Evolutionary conservation across 2,888 invertebrate genomes (phyloP).

Genomic region (Drosophila phalerata): DNA sequence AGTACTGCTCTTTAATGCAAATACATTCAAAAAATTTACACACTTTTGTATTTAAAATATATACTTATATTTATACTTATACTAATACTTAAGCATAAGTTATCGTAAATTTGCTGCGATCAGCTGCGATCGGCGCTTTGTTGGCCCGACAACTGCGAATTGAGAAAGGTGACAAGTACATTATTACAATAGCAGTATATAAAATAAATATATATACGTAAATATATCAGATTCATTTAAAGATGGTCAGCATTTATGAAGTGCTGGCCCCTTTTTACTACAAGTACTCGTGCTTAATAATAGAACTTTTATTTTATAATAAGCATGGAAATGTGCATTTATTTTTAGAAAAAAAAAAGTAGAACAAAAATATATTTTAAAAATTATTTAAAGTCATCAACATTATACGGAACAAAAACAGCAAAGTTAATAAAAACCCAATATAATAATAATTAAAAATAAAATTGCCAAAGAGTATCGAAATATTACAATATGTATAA

Average conservation of each 20-base stretch:
- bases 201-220: neutral
- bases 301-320: conserved; percentile 16
- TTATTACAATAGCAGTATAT: conserved; percentile 13
- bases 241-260: conserved; percentile 9
- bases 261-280: conserved; percentile 18
- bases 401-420: neutral
- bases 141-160: conserved; percentile 5
- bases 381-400: neutral
- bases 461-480: too few species aligned
- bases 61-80: neutral
- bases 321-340: neutral
- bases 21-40: conserved; percentile 9
- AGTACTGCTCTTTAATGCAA: conserved; percentile 15
- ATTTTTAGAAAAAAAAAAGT: neutral
- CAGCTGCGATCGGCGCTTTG: conserved; percentile 58
- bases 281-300: neutral
- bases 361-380: conserved; percentile 3
- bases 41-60: neutral
- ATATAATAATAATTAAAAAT: neutral
- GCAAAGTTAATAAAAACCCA: neutral
- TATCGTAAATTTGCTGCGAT: conserved; percentile 49
- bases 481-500: neutral
- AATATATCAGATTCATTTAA: neutral
- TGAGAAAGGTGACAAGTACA: conserved; percentile 47
- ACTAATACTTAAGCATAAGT: neutral